Percentiles rank a stretch among this genome's conserved stretches.
Evolutionary conservation across 1,140 invertebrate genomes (phyloP).

Genomic region (Diprion similis): DNA sequence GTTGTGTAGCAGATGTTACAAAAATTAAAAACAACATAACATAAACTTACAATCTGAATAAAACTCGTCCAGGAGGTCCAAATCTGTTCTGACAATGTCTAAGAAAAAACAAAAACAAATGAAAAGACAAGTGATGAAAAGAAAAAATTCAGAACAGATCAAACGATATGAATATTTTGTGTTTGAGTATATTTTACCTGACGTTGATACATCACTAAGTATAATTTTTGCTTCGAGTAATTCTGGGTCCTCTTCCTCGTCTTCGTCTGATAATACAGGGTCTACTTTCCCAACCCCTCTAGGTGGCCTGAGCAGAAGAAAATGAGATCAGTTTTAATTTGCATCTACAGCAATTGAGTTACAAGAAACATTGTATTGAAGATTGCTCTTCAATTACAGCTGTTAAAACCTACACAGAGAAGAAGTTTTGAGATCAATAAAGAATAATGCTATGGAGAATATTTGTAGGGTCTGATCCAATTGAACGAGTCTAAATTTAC

Average conservation of each 20-base stretch:
- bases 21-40: conserved; percentile 13
- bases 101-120: conserved; percentile 24
- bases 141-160: conserved; percentile 10
- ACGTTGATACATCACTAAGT: conserved; percentile 55
- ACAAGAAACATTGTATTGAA: conserved; percentile 16
- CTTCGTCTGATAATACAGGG: conserved; percentile 48
- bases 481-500: conserved; percentile 40
- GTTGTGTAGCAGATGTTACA: neutral
- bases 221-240: conserved; percentile 62
- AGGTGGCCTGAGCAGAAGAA: conserved; percentile 44
- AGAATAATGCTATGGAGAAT: conserved; percentile 12
- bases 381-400: conserved; percentile 28
- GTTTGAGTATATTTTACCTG: conserved; percentile 36
- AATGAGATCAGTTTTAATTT: conserved; percentile 10
- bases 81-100: conserved; percentile 48
- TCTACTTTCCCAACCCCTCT: conserved; percentile 47
- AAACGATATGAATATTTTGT: neutral
- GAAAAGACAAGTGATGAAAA: conserved; percentile 10
- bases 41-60: conserved; percentile 56
- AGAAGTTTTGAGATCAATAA: too few relatives aligned
- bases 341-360: conserved; percentile 20
- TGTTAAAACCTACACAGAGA: neutral
- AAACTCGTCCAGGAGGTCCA: conserved; percentile 52
- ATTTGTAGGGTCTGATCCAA: conserved; percentile 55
- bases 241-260: conserved; percentile 62